Base-by-base conservation (phyloP, 2,113 vertebrate genomes). In the Barbus barbus region DNA sequence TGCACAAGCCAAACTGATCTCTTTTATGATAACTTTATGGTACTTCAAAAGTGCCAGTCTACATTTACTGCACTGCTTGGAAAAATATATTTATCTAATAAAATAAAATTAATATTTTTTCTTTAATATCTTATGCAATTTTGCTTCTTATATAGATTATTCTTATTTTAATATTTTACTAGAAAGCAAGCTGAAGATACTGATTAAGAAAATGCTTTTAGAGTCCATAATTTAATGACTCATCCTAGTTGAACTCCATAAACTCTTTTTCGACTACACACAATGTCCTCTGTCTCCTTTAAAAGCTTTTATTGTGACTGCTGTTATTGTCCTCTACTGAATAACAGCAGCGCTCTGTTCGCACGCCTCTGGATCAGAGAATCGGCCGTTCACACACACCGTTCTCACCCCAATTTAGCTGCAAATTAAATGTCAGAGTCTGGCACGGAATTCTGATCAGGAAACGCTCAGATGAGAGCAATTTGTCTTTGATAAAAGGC, bases 321-420 rank as follows among this genome's bases (percentile, higher is more conserved):
- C 41, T 48, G 60, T 80, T 60, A 65, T 80, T 80, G 41, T 31
- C 9, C 38, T 46, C 26, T 48, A 4, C 60, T 31, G 60, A 65
- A 65, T 16, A 38, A 69, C 67, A 53, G 74, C 61, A 65, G 16
- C 16, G 36, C 20, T 60, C 83, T 46, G 3, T 69, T 38, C 74
- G 48, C n/a, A 26, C 60, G 51, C 73, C 24, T 63, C 73, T 38
- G 24, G 26, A 73, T 60, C 26, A 46, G 36, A 69, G 41, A 58
- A 28, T 86, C 86, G 71, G 48, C 77, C 61, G 73, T 87, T 82
- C 84, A 86, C 83, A 87, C 88, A 89, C 90, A 90, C 88, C 90
- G 87, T 91, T 87, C 92, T 94, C 89, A 91, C 84, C 86, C 90
- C 91, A 91, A 93, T 93, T 89, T 87, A 85, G 87, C 89, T 89